Evolutionary conservation across 2,797 vertebrate species (phyloP).

Genomic region (Delichon dasypus): DNA sequence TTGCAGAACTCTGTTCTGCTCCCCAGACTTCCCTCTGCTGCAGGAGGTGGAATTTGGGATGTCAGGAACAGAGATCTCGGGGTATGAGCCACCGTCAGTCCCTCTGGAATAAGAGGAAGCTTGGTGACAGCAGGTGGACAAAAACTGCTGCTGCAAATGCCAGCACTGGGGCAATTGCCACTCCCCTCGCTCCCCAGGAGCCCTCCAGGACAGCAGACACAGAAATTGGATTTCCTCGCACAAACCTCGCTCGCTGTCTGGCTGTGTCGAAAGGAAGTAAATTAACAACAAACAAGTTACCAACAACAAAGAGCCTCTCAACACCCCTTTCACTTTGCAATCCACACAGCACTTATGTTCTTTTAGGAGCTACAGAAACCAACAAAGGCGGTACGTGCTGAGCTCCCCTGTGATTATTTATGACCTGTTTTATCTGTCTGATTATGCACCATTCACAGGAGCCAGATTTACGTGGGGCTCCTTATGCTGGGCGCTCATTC

Average conservation of each 20-base stretch:
- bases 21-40: rapidly evolving
- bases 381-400: background rate
- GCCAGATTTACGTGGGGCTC: background rate
- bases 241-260: background rate
- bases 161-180: background rate
- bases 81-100: rapidly evolving
- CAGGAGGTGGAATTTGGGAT: background rate
- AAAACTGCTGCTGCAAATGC: background rate
- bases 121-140: background rate
- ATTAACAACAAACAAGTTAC: background rate
- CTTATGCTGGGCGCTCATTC: rapidly evolving
- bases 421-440: background rate
- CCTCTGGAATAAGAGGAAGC: background rate
- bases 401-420: background rate
- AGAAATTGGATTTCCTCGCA: background rate
- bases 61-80: background rate
- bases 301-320: background rate
- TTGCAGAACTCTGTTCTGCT: no score
- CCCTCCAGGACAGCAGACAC: background rate
- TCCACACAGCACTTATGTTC: background rate
- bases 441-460: background rate
- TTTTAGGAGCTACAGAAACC: background rate
- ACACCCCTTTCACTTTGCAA: background rate
- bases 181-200: background rate
- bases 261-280: background rate